These are phyloP conservation scores for Lymantria dispar DNA, from an alignment of 2,888 invertebrate species.

Conservation along the genomic window DNA sequence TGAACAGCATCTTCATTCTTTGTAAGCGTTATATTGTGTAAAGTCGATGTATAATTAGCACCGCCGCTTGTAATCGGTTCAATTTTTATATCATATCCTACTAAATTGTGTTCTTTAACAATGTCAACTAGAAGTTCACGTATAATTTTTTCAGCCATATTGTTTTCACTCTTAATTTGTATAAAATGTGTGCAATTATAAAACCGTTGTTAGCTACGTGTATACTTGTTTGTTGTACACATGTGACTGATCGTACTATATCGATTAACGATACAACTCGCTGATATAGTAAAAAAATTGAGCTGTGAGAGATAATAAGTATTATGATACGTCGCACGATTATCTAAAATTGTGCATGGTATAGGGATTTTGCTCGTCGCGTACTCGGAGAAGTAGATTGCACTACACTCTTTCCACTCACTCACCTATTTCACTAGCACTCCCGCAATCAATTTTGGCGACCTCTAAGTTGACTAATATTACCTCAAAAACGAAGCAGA, in stretches of 20 bases:
- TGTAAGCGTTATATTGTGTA: conserved; percentile 31
- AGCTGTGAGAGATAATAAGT: background rate
- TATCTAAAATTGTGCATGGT: too few species aligned
- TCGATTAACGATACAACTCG: background rate
- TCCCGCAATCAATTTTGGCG: too few species aligned
- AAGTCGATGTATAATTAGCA: conserved; percentile 43
- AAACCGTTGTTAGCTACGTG: background rate
- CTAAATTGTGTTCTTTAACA: conserved; percentile 26
- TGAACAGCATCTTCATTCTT: conserved; percentile 24
- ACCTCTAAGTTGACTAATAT: too few species aligned
- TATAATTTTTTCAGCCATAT: conserved; percentile 16
- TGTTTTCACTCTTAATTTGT: conserved; percentile 1
- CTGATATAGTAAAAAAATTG: background rate
- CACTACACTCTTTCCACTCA: too few species aligned
- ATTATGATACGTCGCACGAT: too few species aligned
- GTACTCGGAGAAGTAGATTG: too few species aligned
- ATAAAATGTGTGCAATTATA: too few species aligned
- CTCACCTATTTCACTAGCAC: too few species aligned
- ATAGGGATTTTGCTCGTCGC: too few species aligned
- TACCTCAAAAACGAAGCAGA: too few species aligned
- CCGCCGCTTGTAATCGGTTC: conserved; percentile 36
- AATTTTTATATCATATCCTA: conserved; percentile 25
- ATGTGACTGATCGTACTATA: background rate
- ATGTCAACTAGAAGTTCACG: conserved; percentile 20
- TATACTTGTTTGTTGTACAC: background rate